Evolutionary conservation across 2,113 vertebrate genomes (phyloP), one percentile per base, ranked within the genome.

Genomic region (Paradoxurus hermaphroditus): DNA sequence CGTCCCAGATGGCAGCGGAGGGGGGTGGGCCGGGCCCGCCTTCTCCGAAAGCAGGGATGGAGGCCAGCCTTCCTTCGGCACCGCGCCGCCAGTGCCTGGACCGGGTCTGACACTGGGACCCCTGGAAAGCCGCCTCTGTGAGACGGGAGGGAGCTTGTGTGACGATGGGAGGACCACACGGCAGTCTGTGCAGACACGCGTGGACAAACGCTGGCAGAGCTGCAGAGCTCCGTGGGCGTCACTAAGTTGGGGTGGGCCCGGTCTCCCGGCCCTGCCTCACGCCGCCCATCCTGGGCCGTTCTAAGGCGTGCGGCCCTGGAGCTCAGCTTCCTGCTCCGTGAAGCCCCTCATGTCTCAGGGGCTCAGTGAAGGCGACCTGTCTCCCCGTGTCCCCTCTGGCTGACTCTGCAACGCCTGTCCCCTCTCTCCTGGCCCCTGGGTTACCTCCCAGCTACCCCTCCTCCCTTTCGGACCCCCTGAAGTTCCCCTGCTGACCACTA

Each of bases 241-340:
- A 0, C 41, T 0, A 10, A 68, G 89, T n/a, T 0, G 0, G n/a
- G 31, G 72, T 3, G 1, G n/a, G 15, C 36, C 51, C 0, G 0
- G 21, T 11, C 25, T 21, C 78, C 34, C 8, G 10, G 49, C 7
- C 4, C 39, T 53, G 59, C n/a, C 15, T 53, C 65, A 23, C 2
- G 1, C 3, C 18, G 16, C 41, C 41, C 7, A 23, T 44, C 7
- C 41, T 1, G 8, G 56, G 82, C n/a, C 7, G 15, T 18, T 4
- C 27, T 27, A 7, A 94, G 25, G 14, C 0, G 1, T 27, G 12
- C 6, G 73, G 62, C 39, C 79, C 84, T 72, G 70, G 63, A 23
- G 78, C 56, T 49, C 31, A 2, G 70, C 39, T 10, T 75, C 85
- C 39, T 79, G 14, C 29, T 29, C 51, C 23, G 41, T 1, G 59